Base-by-base conservation (phyloP, 2,888 invertebrate species). In the Linyphia triangularis region DNA sequence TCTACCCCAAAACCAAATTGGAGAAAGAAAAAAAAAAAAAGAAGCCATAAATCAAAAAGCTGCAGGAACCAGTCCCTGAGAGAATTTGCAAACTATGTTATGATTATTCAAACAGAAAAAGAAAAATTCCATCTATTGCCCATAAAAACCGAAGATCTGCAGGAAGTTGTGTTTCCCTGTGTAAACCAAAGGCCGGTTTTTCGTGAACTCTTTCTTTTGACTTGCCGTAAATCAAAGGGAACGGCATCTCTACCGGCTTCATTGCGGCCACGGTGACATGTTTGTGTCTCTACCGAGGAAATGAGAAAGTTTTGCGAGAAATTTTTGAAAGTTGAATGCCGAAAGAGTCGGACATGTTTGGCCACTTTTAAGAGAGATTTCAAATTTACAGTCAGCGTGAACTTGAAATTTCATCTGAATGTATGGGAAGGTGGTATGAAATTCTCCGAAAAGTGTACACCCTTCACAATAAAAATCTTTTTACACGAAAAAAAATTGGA, bases 171-270 rank as follows among this genome's bases (percentile, higher is more conserved):
- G 7, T 26, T 24, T 51, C 22, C 43, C 40, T 16, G 65, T 65
- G 78, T 65, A 65, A 78, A 65, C 65, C n/a, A 37, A 37, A 59
- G 24, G 3, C 0, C 5, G 65, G 28, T 65, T 63, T n/a, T n/a
- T 40, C 28, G n/a, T 65, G 78, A 78, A 65, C 65, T 78, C 65
- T 65, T 65, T 19, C 65, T 78, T 16, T 28, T 40, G 30, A 22
- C 24, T 9, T 30, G 24, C 9, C n/a, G 28, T 78, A 78, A 78
- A 78, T 78, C 67, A 78, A 51, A 9, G 51, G 5, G n/a, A n/a
- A n/a, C 51, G 40, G 61, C 9, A 33, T 19, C n/a, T n/a, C n/a
- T 59, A 1, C 22, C 7, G 43, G 13, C 19, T 24, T n/a, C 63
- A 63, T 63, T 26, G 33, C n/a, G 63, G 77, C 63, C 77, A 78